Evolutionary conservation across 2,113 vertebrate genomes (phyloP).

Genomic region (Barbus barbus): DNA sequence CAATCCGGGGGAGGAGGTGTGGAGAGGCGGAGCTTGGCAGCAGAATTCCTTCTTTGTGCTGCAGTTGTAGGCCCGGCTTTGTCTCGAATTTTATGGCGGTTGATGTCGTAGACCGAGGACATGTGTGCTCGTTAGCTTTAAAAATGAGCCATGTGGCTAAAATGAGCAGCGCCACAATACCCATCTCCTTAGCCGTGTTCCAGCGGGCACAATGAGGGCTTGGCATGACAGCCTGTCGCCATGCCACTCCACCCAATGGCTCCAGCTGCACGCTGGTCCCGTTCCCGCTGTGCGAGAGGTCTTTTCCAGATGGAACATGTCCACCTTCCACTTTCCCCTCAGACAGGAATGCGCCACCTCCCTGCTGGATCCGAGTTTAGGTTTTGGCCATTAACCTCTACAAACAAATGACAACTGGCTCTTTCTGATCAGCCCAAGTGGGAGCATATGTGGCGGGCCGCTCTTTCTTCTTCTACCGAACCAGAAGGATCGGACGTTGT

Average conservation of each 20-base stretch:
- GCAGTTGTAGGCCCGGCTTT: slow-evolving; percentile 26
- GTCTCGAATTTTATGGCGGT: slow-evolving; percentile 35
- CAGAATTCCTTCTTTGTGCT: slow-evolving; percentile 32
- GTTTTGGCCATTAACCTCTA: slow-evolving; percentile 47
- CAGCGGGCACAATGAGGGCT: slow-evolving; percentile 45
- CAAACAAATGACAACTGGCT: slow-evolving; percentile 47
- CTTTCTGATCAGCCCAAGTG: slow-evolving; percentile 45
- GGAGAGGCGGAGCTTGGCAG: slow-evolving; percentile 31
- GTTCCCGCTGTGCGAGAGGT: slow-evolving; percentile 33
- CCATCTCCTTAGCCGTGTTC: slow-evolving; percentile 29
- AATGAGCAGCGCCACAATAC: slow-evolving; percentile 25
- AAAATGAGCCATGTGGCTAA: slow-evolving; percentile 7
- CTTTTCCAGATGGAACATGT: slow-evolving; percentile 40
- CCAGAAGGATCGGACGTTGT: slow-evolving; percentile 23
- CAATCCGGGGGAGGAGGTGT: not conserved
- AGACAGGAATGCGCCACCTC: slow-evolving; percentile 26
- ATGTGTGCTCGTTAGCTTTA: slow-evolving; percentile 30
- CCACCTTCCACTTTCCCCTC: slow-evolving; percentile 48
- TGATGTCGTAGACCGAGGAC: not conserved
- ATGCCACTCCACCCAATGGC: slow-evolving; percentile 38
- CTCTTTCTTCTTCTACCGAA: slow-evolving; percentile 9
- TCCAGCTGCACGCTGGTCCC: slow-evolving; percentile 52
- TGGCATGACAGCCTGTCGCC: slow-evolving; percentile 38
- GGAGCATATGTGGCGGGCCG: slow-evolving; percentile 39
- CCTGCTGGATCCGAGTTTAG: not conserved